Percentiles rank a stretch among this genome's conserved stretches.
Conservation (phyloP, 2,888 invertebrate species). For the Lumbricus terrestris region DNA sequence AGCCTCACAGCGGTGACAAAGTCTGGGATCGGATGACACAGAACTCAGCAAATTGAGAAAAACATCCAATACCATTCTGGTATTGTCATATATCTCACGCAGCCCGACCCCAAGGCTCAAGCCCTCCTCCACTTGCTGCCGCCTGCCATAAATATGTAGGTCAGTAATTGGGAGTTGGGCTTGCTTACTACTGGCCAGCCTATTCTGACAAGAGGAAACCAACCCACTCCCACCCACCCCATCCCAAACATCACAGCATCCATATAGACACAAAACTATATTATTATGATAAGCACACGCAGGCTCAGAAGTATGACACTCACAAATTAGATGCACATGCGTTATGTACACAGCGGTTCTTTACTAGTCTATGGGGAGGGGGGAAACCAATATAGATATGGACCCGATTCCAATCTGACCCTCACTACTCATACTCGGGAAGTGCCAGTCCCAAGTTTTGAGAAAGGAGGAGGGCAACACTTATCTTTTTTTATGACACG, state of each 20-base stretch:
- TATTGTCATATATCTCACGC: not conserved
- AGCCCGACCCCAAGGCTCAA: too few relatives aligned
- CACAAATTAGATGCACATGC: not conserved
- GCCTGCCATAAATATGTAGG: not conserved
- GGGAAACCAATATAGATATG: not conserved
- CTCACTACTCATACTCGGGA: too few relatives aligned
- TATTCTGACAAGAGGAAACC: not conserved
- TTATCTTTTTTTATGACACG: too few relatives aligned
- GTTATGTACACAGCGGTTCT: not conserved
- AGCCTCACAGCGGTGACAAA: not conserved
- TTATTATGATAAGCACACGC: not conserved
- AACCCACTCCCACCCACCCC: too few relatives aligned
- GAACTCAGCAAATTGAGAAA: not conserved
- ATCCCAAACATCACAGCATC: not conserved
- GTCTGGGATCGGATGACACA: not conserved
- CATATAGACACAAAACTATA: not conserved
- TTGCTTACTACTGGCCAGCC: not conserved
- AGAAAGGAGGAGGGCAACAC: too few relatives aligned
- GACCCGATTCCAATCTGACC: not conserved
- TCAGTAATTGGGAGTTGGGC: not conserved
- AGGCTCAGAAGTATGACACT: not conserved
- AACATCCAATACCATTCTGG: not conserved
- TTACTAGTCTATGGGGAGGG: too few relatives aligned
- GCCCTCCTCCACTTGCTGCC: too few relatives aligned
- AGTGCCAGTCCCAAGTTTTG: too few relatives aligned